A percentile compares a stretch with the other conserved stretches of the same genome.
Conservation (phyloP, 2,113 vertebrate species). For the Amphilophus citrinellus region DNA sequence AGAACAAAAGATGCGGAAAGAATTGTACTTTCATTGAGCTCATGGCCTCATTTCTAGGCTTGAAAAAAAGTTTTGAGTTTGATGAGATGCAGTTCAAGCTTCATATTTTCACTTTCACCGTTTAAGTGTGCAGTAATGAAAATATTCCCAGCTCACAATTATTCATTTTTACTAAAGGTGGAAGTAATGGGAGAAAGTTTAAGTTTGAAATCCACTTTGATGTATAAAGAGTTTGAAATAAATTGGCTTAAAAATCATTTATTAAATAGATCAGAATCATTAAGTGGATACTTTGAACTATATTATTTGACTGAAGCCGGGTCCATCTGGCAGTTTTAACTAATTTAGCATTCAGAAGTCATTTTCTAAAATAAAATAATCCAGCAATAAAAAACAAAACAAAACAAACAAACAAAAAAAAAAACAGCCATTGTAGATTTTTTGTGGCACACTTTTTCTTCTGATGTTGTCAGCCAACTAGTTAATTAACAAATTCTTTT, state of each 20-base stretch:
- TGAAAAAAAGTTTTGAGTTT: neutral
- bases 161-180: neutral
- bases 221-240: neutral
- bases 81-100: neutral
- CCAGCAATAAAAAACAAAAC: neutral
- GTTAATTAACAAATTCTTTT: neutral
- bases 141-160: neutral
- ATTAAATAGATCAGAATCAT: neutral
- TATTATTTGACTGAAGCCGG: neutral
- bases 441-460: neutral
- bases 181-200: neutral
- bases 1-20: conserved; percentile 55
- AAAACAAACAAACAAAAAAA: too few species aligned
- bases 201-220: neutral
- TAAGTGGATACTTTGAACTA: conserved; percentile 20
- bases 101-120: neutral
- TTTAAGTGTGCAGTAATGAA: neutral
- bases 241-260: neutral
- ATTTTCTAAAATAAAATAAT: neutral
- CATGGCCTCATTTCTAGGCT: neutral
- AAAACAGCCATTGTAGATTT: conserved; percentile 1
- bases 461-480: neutral
- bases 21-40: conserved; percentile 27
- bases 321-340: conserved; percentile 5
- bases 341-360: neutral